phyloP scores from a whole-genome alignment of 2,888 invertebrate genomes.

The Lepidonotus clava region DNA sequence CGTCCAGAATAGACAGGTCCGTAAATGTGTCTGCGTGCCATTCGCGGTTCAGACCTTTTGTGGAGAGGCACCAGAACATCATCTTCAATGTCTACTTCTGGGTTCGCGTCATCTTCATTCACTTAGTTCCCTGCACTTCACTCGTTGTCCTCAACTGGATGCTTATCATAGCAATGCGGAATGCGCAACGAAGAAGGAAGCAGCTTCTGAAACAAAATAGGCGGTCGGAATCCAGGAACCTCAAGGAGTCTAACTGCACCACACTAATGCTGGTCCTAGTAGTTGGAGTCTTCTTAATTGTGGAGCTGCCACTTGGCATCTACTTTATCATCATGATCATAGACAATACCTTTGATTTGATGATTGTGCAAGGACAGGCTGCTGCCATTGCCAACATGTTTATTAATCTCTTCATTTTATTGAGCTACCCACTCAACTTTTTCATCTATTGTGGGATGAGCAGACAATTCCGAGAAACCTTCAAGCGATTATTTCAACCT shows the following conservation, averaged over 20 bases:
- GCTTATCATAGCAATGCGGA: slow-evolving; percentile 91
- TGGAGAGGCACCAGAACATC: slow-evolving; percentile 64
- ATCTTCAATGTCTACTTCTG: slow-evolving; percentile 89
- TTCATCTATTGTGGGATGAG: slow-evolving; percentile 98
- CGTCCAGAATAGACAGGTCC: slow-evolving; percentile 79
- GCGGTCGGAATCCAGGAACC: slow-evolving; percentile 77
- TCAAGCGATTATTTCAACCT: slow-evolving; percentile 84
- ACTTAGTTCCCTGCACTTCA: slow-evolving; percentile 92
- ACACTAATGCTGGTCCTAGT: slow-evolving; percentile 66
- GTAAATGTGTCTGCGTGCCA: slow-evolving; percentile 69
- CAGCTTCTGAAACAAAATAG: slow-evolving; percentile 88
- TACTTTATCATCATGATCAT: slow-evolving; percentile 88
- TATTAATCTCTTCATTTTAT: slow-evolving; percentile 94
- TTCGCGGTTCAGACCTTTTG: slow-evolving; percentile 40
- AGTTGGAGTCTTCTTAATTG: slow-evolving; percentile 82
- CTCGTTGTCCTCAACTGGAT: slow-evolving; percentile 93
- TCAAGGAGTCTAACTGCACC: slow-evolving; percentile 79
- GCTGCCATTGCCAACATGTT: slow-evolving; percentile 81
- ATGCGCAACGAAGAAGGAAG: slow-evolving; percentile 89
- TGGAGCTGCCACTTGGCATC: slow-evolving; percentile 81
- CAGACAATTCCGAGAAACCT: slow-evolving; percentile 95
- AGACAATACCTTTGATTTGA: slow-evolving; percentile 70
- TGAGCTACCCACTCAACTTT: slow-evolving; percentile 95
- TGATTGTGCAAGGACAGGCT: slow-evolving; percentile 62
- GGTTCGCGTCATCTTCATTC: slow-evolving; percentile 94